A percentile compares a stretch with the other conserved stretches of the same genome.
These are phyloP conservation scores for Tupaia tana DNA, from an alignment of 2,113 vertebrate genomes.

Conservation along the genomic window DNA sequence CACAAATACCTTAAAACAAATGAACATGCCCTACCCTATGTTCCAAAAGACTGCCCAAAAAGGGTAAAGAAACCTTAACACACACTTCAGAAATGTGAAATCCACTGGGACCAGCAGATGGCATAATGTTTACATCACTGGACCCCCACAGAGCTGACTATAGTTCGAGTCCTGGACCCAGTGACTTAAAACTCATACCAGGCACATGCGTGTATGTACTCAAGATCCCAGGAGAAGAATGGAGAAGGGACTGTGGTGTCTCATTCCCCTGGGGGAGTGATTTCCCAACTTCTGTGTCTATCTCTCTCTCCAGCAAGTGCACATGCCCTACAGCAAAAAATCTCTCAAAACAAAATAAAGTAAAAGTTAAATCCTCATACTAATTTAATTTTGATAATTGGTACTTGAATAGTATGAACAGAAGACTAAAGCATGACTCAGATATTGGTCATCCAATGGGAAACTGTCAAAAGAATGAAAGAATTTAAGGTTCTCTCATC, in stretches of 20 bases:
- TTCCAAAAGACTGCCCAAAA: background rate
- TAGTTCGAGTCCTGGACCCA: no score
- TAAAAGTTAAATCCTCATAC: background rate
- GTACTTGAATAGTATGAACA: slow-evolving; percentile 8
- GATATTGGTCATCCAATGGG: slow-evolving; percentile 35
- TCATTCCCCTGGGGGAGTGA: no score
- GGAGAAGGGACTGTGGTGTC: no score
- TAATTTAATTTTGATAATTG: slow-evolving; percentile 25
- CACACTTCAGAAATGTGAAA: background rate
- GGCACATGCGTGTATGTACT: no score
- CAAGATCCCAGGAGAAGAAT: no score
- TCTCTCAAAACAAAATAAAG: no score
- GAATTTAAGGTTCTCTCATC: background rate
- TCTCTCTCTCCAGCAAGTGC: no score
- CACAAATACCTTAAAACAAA: background rate
- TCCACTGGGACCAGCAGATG: background rate
- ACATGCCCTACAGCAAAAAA: no score
- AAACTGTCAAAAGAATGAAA: background rate
- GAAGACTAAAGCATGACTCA: slow-evolving; percentile 54
- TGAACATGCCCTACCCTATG: background rate
- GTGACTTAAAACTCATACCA: no score
- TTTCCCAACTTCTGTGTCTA: no score
- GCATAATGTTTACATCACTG: no score
- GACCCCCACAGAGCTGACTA: no score
- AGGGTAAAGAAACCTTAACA: background rate